Evolutionary conservation across 2,888 invertebrate species (phyloP), one percentile per base, ranked within the genome.

Genomic region (Beris chalybata): DNA sequence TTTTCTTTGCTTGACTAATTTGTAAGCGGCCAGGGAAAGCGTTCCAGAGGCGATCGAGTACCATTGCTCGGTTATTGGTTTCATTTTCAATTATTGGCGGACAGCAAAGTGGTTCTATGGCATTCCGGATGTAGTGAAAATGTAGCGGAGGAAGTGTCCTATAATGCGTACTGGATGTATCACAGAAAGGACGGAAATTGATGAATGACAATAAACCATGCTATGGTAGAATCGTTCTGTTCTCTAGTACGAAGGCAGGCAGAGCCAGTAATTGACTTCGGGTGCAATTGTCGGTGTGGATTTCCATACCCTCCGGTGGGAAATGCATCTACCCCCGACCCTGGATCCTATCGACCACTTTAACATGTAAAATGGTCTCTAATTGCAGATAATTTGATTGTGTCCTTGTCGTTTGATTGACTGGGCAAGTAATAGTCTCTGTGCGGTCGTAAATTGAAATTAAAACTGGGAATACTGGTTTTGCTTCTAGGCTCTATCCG

Each of bases 381-480:
- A 66, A 66, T 66, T 66, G 61, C 61, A 53, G 44, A 57, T 53
- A 54, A 66, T 53, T 66, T 47, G 58, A 65, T 65, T 58, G 50
- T 53, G 58, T 50, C 53, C 58, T 65, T 56, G 47, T 48, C 52
- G 13, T 13, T 53, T 31, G 32, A 66, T 63, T 66, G 63, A 44
- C 66, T 12, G 11, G 5, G 13, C 9, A 9, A 32, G 13, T n/a
- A 13, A 22, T 9, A 11, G 13, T 22, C 7, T 13, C 11, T 15
- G 43, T 64, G 29, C 38, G n/a, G 63, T 38, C 38, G 38, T 38
- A 38, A 38, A 38, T 38, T 47, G 31, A 55, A 44, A 13, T 54
- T 53, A 38, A 45, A 29, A 30, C 38, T 29, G n/a, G 11, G n/a
- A 31, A 56, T 56, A n/a, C 43, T 38, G 65, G 38, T 57, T 56